Base-by-base conservation (phyloP, 2,888 invertebrate genomes). In the Cheilosia variabilis region DNA sequence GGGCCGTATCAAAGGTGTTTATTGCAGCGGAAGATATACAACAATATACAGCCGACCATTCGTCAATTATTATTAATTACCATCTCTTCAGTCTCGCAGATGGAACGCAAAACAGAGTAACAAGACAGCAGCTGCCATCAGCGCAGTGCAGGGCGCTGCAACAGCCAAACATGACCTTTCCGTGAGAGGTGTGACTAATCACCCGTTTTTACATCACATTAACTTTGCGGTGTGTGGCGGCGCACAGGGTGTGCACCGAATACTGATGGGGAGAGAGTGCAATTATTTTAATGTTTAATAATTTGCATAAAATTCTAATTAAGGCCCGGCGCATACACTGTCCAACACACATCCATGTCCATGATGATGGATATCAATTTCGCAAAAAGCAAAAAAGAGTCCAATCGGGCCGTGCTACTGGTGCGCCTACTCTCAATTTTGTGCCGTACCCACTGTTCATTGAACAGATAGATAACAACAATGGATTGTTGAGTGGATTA, bases 291-390 rank as follows among this genome's bases (percentile, higher is more conserved):
- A 86, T 86, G 81, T 81, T 86, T 81, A 52, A 76, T 81, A 81
- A 86, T 86, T 86, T 86, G 86, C 86, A 86, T 86, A 86, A 81
- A 86, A 86, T 86, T 81, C 76, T 86, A 86, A 86, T 86, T 86
- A 86, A 86, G 69, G 57, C 31, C 17, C 45, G 71, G 68, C 60
- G 52, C 17, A 27, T 7, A 17, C 45, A 19, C 17, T 72, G 66
- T 19, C 75, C 43, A 19, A 22, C 68, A 84, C 34, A 71, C 63
- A 63, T 65, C 45, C 63, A 75, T 52, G 55, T 60, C 47, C 60
- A 60, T 65, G 68, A 41, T 60, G 60, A 68, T 53, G 53, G 22
- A 65, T 66, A 45, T 57, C 45, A 45, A 63, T 37, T 62, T 47
- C 41, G 41, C 22, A 62, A 78, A 77, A 58, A 73, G 72, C 71